Percentiles rank a stretch among this genome's conserved stretches.
These are phyloP conservation scores for Solea senegalensis DNA, from an alignment of 2,113 vertebrate species.

Conservation along the genomic window DNA sequence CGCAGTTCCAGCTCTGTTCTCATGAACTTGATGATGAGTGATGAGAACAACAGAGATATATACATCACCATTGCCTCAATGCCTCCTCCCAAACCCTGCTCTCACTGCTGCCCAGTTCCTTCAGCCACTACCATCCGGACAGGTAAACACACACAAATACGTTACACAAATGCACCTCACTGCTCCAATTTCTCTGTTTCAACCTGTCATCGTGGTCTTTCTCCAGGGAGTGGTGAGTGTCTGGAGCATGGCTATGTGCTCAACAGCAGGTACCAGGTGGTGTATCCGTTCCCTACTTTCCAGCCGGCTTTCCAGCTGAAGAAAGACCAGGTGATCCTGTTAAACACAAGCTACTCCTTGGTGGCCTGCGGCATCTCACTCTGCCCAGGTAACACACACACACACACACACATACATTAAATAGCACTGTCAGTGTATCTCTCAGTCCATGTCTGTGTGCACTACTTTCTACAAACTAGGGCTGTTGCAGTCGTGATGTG, in stretches of 20 bases:
- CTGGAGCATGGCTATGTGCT: slow-evolving; percentile 90
- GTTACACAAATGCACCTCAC: not conserved
- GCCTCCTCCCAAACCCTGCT: slow-evolving; percentile 84
- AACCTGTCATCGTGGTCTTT: slow-evolving; percentile 2
- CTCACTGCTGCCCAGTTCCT: slow-evolving; percentile 80
- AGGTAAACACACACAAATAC: slow-evolving; percentile 45
- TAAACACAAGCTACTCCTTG: slow-evolving; percentile 94
- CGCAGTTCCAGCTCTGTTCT: slow-evolving; percentile 88
- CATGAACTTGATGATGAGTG: slow-evolving; percentile 94
- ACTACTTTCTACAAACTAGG: too few species aligned
- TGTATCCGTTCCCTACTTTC: slow-evolving; percentile 94
- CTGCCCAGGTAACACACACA: slow-evolving; percentile 79
- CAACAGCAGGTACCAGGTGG: slow-evolving; percentile 93
- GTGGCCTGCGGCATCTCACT: slow-evolving; percentile 91
- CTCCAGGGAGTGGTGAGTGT: slow-evolving; percentile 82
- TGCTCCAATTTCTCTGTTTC: not conserved
- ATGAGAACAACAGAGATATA: slow-evolving; percentile 93
- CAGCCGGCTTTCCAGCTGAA: slow-evolving; percentile 95
- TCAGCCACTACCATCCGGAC: slow-evolving; percentile 77
- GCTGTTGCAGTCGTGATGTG: too few species aligned
- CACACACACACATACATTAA: not conserved
- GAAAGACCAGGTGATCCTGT: slow-evolving; percentile 92
- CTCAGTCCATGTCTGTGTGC: not conserved
- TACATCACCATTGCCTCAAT: slow-evolving; percentile 90
- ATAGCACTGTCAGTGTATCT: not conserved